Conservation (phyloP, 1,140 invertebrate species). For the Bombus pyrosoma region DNA sequence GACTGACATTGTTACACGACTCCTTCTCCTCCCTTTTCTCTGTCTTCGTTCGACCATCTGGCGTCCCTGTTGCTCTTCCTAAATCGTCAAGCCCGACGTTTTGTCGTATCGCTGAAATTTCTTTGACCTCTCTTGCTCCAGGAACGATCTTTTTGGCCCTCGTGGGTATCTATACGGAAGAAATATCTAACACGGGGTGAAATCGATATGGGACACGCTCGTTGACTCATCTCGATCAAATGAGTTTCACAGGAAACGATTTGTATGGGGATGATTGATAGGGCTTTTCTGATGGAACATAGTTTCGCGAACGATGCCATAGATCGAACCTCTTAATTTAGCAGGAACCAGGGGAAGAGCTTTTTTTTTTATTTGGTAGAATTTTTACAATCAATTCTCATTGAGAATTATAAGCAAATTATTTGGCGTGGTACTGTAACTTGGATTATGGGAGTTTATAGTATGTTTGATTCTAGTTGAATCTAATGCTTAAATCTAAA, state of each 20-base stretch:
- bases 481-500: too few relatives aligned
- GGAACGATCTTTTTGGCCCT: too few relatives aligned
- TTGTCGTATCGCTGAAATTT: conserved; percentile 7
- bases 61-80: background rate
- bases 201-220: background rate
- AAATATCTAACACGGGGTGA: background rate
- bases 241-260: background rate
- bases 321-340: conserved; percentile 19
- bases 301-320: background rate
- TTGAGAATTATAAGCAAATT: too few relatives aligned
- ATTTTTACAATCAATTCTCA: too few relatives aligned
- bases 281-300: background rate
- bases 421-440: too few relatives aligned
- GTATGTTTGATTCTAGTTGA: too few relatives aligned
- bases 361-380: too few relatives aligned
- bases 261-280: background rate
- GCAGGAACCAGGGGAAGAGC: too few relatives aligned
- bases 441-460: too few relatives aligned
- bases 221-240: background rate
- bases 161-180: background rate
- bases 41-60: background rate
- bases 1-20: conserved; percentile 72
- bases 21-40: conserved; percentile 12
- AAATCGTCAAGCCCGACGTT: background rate
- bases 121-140: background rate